These are phyloP conservation scores for Erpornis zantholeuca DNA, from an alignment of 2,113 vertebrate genomes.

Conservation along the genomic window DNA sequence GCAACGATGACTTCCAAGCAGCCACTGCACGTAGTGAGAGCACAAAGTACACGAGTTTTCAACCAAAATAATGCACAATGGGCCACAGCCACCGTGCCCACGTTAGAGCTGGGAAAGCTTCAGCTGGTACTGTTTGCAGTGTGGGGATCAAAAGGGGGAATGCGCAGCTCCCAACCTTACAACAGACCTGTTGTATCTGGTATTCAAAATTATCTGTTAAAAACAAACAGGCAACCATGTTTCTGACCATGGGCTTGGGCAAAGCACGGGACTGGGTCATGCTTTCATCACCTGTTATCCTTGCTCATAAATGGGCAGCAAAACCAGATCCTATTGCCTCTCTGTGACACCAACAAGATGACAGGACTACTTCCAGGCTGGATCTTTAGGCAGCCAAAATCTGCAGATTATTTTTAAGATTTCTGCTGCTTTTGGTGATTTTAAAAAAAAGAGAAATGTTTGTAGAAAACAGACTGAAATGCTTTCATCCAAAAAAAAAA, in stretches of 20 bases:
- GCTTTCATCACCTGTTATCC: neutral
- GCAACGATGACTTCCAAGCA: neutral
- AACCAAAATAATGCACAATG: neutral
- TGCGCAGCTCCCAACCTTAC: fast-evolving
- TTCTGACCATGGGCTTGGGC: neutral
- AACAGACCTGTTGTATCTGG: neutral
- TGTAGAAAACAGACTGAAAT: neutral
- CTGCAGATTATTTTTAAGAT: neutral
- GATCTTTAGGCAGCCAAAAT: neutral
- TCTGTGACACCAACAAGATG: neutral
- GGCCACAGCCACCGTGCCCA: neutral
- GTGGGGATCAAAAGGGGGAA: neutral
- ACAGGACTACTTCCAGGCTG: neutral
- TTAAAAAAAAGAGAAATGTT: neutral
- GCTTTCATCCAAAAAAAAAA: neutral
- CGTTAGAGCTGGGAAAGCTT: neutral
- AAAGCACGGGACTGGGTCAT: neutral
- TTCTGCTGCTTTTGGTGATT: neutral
- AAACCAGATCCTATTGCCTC: neutral
- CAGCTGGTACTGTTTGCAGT: neutral
- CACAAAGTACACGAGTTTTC: neutral
- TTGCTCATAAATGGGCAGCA: neutral
- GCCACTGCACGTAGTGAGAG: neutral
- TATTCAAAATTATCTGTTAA: neutral
- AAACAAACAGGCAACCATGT: neutral